Evolutionary conservation across 2,888 invertebrate species (phyloP), one percentile per base, ranked within the genome.

Genomic region (Microplitis deprimator): DNA sequence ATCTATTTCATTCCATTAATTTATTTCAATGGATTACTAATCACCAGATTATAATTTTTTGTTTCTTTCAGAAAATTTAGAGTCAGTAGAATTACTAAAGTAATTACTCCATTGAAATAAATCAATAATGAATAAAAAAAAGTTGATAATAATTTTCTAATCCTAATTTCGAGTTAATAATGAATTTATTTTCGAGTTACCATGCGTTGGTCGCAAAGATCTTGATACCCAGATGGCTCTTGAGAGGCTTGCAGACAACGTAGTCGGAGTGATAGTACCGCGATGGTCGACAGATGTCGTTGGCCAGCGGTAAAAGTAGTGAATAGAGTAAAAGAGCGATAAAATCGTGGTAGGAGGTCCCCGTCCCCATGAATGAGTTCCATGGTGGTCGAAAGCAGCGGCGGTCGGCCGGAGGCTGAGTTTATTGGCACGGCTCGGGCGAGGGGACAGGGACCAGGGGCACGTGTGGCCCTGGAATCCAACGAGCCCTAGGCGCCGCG

Each of bases 401-500:
- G 81, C 84, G 82, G 85, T 83, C 84, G 83, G 83, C 86, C 87
- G 85, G 86, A 86, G 87, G 86, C 87, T 84, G 87, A 85, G 86
- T 89, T 88, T 89, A 89, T 87, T 85, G 87, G 84, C 86, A 83
- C 79, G 79, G 73, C 77, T n/a, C 73, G 17, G 38, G 10, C 68
- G 73, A 76, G 77, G 75, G 70, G 77, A 76, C 64, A 68, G 76
- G 75, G 87, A 88, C 86, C 88, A 89, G 89, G 86, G 85, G 87
- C 88, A 86, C 87, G 89, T 85, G 88, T 87, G 88, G 89, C 88
- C 88, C 90, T 91, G 91, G 91, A 91, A 91, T 91, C 90, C 91
- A 90, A 90, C 90, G 86, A 89, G 91, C 91, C 91, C 88, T 90
- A 90, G 91, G 92, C 92, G 92, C 92, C 91, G 90, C 91, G 91